Percentiles rank a stretch among this genome's conserved stretches.
Evolutionary conservation across 2,888 invertebrate genomes (phyloP).

Genomic region (Pterostichus niger): DNA sequence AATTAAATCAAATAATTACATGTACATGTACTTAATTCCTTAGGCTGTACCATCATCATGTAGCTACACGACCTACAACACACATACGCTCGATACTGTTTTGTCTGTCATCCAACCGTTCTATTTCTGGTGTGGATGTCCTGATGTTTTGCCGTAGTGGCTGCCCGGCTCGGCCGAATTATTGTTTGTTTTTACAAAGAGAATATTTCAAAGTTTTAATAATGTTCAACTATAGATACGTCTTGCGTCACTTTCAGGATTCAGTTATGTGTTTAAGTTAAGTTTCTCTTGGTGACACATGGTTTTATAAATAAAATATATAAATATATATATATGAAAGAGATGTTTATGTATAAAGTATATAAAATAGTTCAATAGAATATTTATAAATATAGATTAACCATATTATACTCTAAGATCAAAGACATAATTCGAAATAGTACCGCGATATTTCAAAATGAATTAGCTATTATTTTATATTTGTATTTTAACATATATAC

Average conservation of each 20-base stretch:
- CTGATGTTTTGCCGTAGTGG: background rate
- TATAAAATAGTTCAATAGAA: slow-evolving; percentile 76
- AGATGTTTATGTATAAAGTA: slow-evolving; percentile 78
- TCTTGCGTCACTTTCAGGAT: slow-evolving; percentile 55
- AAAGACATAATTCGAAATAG: slow-evolving; percentile 59
- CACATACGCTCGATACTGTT: too few relatives aligned
- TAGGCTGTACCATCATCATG: slow-evolving; percentile 7
- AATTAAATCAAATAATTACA: background rate
- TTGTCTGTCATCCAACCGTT: too few relatives aligned
- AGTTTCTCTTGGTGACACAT: slow-evolving; percentile 77
- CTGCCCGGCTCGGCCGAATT: slow-evolving; percentile 26
- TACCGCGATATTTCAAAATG: slow-evolving; percentile 39
- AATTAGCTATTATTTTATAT: slow-evolving; percentile 7
- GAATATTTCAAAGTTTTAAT: slow-evolving; percentile 60
- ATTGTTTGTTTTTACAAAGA: slow-evolving; percentile 63
- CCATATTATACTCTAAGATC: slow-evolving; percentile 62
- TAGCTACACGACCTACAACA: background rate
- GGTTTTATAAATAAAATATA: slow-evolving; percentile 75
- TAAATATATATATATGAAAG: slow-evolving; percentile 75
- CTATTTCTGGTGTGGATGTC: background rate
- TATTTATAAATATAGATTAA: slow-evolving; percentile 73
- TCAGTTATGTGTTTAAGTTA: slow-evolving; percentile 71
- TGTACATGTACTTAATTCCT: slow-evolving; percentile 27
- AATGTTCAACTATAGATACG: slow-evolving; percentile 60
- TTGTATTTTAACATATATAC: background rate